phyloP scores from a whole-genome alignment of 2,113 vertebrate species.

The Fulica atra region DNA sequence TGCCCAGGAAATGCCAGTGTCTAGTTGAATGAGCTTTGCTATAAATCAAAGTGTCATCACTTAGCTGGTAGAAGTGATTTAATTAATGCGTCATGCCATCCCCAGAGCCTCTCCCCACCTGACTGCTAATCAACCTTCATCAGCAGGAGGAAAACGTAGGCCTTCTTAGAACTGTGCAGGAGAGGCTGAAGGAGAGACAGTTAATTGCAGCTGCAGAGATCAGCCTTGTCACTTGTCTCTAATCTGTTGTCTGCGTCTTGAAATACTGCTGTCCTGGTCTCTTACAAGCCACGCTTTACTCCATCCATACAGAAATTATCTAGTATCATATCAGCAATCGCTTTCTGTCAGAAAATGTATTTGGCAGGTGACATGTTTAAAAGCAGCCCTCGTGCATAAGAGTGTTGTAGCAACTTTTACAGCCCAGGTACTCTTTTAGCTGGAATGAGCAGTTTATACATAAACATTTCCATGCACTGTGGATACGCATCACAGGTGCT shows the following conservation, averaged over 20 bases:
- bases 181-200: slow-evolving; percentile 49
- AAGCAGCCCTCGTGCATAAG: not conserved
- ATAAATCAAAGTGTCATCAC: slow-evolving; percentile 83
- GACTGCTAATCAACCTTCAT: slow-evolving; percentile 80
- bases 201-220: slow-evolving; percentile 61
- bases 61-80: slow-evolving; percentile 81
- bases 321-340: slow-evolving; percentile 56
- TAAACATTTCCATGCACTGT: not conserved
- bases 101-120: slow-evolving; percentile 73
- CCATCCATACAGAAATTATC: slow-evolving; percentile 62
- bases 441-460: not conserved
- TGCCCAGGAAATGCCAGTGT: slow-evolving; percentile 70
- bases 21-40: slow-evolving; percentile 73
- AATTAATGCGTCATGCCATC: slow-evolving; percentile 76
- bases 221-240: slow-evolving; percentile 65
- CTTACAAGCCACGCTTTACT: slow-evolving; percentile 11
- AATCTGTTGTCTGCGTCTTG: slow-evolving; percentile 31
- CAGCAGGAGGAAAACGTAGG: slow-evolving; percentile 64
- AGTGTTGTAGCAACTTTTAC: not conserved
- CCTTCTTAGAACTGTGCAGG: slow-evolving; percentile 18
- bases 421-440: not conserved
- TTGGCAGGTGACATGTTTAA: slow-evolving; percentile 34
- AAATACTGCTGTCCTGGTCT: not conserved
- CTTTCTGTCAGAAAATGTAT: slow-evolving; percentile 27
- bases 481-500: not conserved